Evolutionary conservation across 2,797 vertebrate genomes (phyloP), one percentile per base, ranked within the genome.

Genomic region (Etheostoma perlongum): DNA sequence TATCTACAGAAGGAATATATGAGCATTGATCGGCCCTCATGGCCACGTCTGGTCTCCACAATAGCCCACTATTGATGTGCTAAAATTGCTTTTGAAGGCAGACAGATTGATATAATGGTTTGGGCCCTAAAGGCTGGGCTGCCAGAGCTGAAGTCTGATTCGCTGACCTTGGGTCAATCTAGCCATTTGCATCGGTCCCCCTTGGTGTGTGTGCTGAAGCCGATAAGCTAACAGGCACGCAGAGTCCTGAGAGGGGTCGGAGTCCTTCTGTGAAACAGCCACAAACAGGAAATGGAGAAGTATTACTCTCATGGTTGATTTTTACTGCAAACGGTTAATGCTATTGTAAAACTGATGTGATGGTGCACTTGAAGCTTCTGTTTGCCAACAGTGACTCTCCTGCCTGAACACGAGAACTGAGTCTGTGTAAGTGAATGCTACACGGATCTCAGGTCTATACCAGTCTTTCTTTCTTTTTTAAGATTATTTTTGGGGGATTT

Each of bases 61-160:
- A 93, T 92, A 91, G 92, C 84, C 61, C 40, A 51, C 84, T 93
- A 94, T 92, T 90, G 92, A 94, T 90, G 93, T 85, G 89, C 82
- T 94, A 89, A 91, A 93, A 94, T 94, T 94, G 92, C 91, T 93
- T 92, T 91, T 92, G 92, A 93, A 94, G 92, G 89, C 84, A 93
- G 88, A 90, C 89, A 88, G 88, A 93, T 93, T 94, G 91, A 91
- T 91, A 89, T 92, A 93, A 91, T 90, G 89, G 85, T 78, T 86
- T 67, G 79, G 86, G 85, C 91, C 91, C 86, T 71, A 70, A 92
- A 91, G 90, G 89, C 85, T 15, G 36, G 64, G 76, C 88, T 91
- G 88, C 87, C 90, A 68, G 74, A 40, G 85, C 89, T 85, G 66
- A 77, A 86, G 88, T 83, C 86, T 91, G 92, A 94, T 95, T 95